These are phyloP conservation scores for Aricia agestis DNA, from an alignment of 1,140 invertebrate species.

Conservation along the genomic window DNA sequence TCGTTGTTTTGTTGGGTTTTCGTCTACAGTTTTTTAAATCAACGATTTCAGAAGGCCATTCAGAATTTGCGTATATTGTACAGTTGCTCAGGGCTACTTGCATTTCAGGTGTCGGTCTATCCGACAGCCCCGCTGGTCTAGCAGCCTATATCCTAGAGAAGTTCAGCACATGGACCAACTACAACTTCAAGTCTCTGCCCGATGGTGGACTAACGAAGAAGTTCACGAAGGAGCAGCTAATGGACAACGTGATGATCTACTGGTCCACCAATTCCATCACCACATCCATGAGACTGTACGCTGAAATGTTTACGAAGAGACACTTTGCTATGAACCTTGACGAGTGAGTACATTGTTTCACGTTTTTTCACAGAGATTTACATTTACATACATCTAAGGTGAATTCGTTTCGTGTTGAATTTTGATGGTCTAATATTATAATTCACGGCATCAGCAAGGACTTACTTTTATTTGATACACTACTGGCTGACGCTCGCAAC, in stretches of 20 bases:
- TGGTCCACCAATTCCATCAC: constrained; percentile 88
- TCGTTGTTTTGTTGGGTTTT: too few species aligned
- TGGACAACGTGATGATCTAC: constrained; percentile 94
- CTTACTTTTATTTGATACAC: too few species aligned
- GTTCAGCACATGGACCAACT: constrained; percentile 85
- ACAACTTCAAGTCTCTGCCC: constrained; percentile 58
- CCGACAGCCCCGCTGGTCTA: constrained; percentile 80
- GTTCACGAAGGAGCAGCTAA: constrained; percentile 83
- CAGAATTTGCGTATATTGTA: neutral
- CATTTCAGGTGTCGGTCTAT: constrained; percentile 75
- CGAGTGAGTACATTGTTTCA: constrained; percentile 41
- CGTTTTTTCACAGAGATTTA: neutral
- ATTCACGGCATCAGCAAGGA: too few species aligned
- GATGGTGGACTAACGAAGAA: constrained; percentile 81
- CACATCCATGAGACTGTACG: constrained; percentile 85
- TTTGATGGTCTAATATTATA: too few species aligned
- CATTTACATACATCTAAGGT: too few species aligned
- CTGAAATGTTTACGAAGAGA: constrained; percentile 76
- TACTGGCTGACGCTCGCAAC: too few species aligned
- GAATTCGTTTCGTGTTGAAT: too few species aligned
- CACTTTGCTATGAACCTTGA: constrained; percentile 65
- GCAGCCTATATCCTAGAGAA: constrained; percentile 92
- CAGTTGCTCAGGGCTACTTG: too few species aligned
- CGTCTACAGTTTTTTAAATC: too few species aligned
- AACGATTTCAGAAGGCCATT: neutral